phyloP scores from a whole-genome alignment of 2,888 invertebrate genomes.

The Macrostomum cliftonense region DNA sequence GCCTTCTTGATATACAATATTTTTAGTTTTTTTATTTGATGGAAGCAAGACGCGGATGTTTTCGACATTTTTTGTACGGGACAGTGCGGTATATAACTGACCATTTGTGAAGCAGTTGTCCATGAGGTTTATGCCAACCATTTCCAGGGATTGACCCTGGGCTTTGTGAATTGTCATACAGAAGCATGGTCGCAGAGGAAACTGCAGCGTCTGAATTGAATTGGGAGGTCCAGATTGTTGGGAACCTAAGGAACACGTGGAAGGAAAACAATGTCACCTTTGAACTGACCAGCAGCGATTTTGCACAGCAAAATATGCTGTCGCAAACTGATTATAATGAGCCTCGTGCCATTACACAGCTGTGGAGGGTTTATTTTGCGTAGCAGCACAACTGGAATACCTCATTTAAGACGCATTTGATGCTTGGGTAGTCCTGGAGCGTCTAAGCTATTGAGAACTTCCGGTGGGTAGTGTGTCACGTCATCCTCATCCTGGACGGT shows the following conservation, averaged over 20 bases:
- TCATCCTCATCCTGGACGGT: conserved; percentile 7
- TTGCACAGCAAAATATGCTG: conserved; percentile 6
- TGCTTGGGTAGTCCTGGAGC: conserved; percentile 13
- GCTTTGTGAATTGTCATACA: conserved; percentile 7
- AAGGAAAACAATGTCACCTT: conserved; percentile 8
- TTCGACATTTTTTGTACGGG: too few relatives aligned
- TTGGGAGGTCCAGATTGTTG: background rate
- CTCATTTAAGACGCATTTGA: conserved; percentile 9
- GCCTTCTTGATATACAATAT: too few relatives aligned
- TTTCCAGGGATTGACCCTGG: background rate
- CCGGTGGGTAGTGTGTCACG: conserved; percentile 9
- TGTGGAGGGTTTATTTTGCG: conserved; percentile 11
- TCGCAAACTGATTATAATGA: conserved; percentile 6
- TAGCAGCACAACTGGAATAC: conserved; percentile 12
- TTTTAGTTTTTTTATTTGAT: too few relatives aligned
- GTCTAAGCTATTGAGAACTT: conserved; percentile 13
- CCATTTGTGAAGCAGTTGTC: conserved; percentile 9
- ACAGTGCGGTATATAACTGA: conserved; percentile 11
- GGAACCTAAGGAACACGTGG: background rate
- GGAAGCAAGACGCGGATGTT: too few relatives aligned
- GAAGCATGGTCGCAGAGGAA: conserved; percentile 9
- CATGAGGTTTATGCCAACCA: conserved; percentile 8
- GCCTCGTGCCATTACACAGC: conserved; percentile 14
- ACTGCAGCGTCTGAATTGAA: conserved; percentile 8
- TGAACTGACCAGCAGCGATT: conserved; percentile 8